Base-by-base conservation (phyloP, 2,888 invertebrate genomes). In the Coleophora flavipennella region DNA sequence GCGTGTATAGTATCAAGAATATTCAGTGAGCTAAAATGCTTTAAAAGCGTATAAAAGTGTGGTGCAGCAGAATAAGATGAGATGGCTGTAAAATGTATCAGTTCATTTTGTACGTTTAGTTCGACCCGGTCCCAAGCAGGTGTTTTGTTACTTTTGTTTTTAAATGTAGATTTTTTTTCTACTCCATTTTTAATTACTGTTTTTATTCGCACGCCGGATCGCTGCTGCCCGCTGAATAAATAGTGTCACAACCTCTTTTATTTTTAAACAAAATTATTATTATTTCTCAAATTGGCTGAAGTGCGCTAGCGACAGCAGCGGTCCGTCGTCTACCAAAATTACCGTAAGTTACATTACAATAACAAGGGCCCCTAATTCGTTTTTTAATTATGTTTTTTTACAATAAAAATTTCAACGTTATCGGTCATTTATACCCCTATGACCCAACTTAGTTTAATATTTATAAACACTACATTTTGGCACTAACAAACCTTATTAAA, bases 401-500 rank as follows among this genome's bases (percentile, higher is more conserved):
- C 77, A 79, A 73, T 78, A 75, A 70, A 62, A 62, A 58, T 64
- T 61, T 62, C 63, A 67, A 64, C 56, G 59, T 68, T 68, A 70
- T 68, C 57, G 49, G 64, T 71, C 67, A 72, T 71, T 74, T 68
- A 71, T 70, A 70, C 54, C 57, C 68, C 79, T 75, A 78, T 70
- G 68, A 77, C 60, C 64, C 65, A 81, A 79, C 79, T 78, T 79
- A 77, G 67, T 60, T 60, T 53, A 64, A 70, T 68, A 70, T 72
- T 75, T 70, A 77, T 78, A 77, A 75, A 73, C 65, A 67, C 73
- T 78, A 78, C 67, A 45, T 69, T 78, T 83, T 84, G 83, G 84
- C 84, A 84, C 83, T 79, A 83, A 81, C 62, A 78, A 73, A 80
- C 73, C 68, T 80, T 83, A 73, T 76, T 74, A 69, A 67, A 65